phyloP scores from a whole-genome alignment of 2,113 vertebrate species.

The Stegostoma tigrinum region DNA sequence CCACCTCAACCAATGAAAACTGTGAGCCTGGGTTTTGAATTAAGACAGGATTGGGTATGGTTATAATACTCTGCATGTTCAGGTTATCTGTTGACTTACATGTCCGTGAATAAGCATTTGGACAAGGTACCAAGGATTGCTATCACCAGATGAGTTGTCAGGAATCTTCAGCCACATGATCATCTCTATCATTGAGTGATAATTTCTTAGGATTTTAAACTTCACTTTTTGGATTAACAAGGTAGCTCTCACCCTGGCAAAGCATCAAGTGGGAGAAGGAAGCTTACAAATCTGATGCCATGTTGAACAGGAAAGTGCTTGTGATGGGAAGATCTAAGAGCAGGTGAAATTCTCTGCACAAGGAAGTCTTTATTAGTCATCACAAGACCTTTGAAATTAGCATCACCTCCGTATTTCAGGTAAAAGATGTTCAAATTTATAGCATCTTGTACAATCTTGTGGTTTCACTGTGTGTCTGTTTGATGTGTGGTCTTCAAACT shows the following conservation, averaged over 20 bases:
- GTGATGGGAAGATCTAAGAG: not conserved
- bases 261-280: not conserved
- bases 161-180: not conserved
- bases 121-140: not conserved
- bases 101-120: not conserved
- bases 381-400: not conserved
- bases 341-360: not conserved
- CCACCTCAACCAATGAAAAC: not conserved
- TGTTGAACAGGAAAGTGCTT: not conserved
- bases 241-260: not conserved
- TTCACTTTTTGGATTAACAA: not conserved
- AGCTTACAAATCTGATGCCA: not conserved
- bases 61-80: not conserved
- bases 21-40: not conserved
- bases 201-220: not conserved
- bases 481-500: not conserved
- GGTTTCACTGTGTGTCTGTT: not conserved
- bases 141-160: not conserved
- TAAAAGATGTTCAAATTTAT: not conserved
- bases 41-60: not conserved
- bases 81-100: not conserved
- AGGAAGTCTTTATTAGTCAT: not conserved
- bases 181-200: not conserved
- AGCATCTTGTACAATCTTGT: not conserved
- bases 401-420: not conserved